phyloP scores from a whole-genome alignment of 2,888 invertebrate species.

The Euplexia lucipara region DNA sequence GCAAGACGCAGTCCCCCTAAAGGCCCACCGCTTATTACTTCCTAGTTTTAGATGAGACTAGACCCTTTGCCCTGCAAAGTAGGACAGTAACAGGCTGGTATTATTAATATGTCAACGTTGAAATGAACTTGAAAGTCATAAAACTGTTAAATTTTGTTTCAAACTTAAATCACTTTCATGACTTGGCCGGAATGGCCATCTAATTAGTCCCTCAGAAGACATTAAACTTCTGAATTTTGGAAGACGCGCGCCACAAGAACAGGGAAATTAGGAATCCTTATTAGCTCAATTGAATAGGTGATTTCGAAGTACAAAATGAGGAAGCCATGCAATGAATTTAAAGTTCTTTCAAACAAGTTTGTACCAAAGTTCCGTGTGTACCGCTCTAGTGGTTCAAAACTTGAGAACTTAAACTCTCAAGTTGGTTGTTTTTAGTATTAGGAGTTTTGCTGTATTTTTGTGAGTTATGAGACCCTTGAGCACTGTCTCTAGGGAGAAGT shows the following conservation, averaged over 20 bases:
- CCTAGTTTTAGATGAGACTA: no score
- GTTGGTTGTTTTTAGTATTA: constrained; percentile 10
- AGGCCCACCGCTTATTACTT: no score
- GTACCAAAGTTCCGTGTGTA: not conserved
- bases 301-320: constrained; percentile 25
- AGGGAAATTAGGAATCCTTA: constrained; percentile 23
- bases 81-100: no score
- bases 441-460: not conserved
- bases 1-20: no score
- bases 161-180: not conserved
- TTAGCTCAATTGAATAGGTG: constrained; percentile 18
- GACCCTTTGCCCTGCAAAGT: no score
- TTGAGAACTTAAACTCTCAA: constrained; percentile 25
- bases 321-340: constrained; percentile 53
- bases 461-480: constrained; percentile 4
- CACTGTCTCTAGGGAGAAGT: not conserved
- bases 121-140: not conserved
- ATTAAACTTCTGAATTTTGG: not conserved
- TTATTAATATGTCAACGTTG: no score
- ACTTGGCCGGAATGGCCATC: not conserved
- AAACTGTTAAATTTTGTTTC: no score
- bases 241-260: constrained; percentile 9
- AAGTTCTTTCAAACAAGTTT: constrained; percentile 54
- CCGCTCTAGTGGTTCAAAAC: constrained; percentile 6
- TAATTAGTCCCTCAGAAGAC: constrained; percentile 17